phyloP scores from a whole-genome alignment of 2,797 vertebrate genomes.

The Dermochelys coriacea region DNA sequence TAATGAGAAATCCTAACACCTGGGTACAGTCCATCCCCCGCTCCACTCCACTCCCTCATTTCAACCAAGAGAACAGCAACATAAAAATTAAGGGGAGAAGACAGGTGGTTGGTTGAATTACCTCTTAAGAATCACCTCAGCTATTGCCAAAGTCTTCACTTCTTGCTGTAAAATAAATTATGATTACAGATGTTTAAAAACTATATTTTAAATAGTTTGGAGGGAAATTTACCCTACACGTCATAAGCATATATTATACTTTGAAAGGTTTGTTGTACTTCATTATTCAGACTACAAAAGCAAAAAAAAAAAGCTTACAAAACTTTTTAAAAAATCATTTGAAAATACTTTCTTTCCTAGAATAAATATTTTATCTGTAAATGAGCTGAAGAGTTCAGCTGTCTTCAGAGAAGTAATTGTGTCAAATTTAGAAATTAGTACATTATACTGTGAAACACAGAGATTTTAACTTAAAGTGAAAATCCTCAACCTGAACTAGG shows the following conservation, averaged over 20 bases:
- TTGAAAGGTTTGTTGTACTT: not conserved
- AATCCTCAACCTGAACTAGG: not conserved
- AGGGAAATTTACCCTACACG: conserved; percentile 14
- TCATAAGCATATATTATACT: not conserved
- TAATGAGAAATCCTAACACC: not conserved
- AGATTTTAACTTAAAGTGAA: not conserved
- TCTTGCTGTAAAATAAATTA: not conserved
- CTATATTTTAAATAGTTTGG: not conserved
- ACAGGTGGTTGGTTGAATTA: not conserved
- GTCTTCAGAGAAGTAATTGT: not conserved
- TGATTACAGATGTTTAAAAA: not conserved
- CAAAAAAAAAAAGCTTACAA: not conserved
- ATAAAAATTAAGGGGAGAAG: fast-evolving
- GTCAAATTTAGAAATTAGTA: not conserved
- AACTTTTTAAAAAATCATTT: not conserved
- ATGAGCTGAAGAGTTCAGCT: not conserved
- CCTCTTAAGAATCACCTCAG: not conserved
- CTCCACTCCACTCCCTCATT: not conserved
- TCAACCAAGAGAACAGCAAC: not conserved
- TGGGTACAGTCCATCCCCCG: not conserved
- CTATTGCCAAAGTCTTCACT: not conserved
- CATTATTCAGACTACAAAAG: not conserved
- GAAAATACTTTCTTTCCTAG: not conserved
- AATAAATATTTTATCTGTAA: not conserved
- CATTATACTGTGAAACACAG: not conserved